These are phyloP conservation scores for Anguilla rostrata DNA, from an alignment of 2,113 vertebrate species.

Conservation along the genomic window DNA sequence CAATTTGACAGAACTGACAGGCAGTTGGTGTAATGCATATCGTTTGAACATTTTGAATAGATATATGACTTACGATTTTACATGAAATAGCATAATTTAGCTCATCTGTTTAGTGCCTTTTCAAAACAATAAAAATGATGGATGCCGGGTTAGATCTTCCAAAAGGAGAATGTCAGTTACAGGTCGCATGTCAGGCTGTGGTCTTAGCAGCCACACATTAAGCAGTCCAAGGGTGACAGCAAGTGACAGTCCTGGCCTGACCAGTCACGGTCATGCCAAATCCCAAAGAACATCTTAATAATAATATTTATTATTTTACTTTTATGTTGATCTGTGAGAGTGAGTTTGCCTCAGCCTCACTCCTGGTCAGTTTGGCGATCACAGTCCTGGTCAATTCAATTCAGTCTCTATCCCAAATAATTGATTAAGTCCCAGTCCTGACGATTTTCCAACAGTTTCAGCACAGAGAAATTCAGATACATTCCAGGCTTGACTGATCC, in stretches of 20 bases:
- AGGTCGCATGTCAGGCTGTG: neutral
- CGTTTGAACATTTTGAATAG: neutral
- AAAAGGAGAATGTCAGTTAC: neutral
- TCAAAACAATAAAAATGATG: neutral
- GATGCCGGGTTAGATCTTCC: neutral
- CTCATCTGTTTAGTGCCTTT: neutral
- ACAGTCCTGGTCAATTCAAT: neutral
- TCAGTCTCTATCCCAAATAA: neutral
- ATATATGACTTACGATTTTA: neutral
- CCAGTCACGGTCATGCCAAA: neutral
- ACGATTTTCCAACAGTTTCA: neutral
- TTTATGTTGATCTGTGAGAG: too few relatives aligned
- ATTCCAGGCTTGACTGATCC: too few relatives aligned
- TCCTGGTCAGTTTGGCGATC: neutral
- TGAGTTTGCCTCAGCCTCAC: too few relatives aligned
- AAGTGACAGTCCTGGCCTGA: neutral
- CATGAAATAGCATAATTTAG: neutral
- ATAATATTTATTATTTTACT: too few relatives aligned
- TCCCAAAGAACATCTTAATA: neutral
- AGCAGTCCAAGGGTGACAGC: neutral
- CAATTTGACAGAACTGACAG: conserved; percentile 40
- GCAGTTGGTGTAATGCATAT: neutral
- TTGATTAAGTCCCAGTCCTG: too few relatives aligned
- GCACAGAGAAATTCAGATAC: neutral
- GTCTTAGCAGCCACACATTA: neutral